Conservation (phyloP, 1,140 invertebrate genomes). For the Centruroides sculpturatus region DNA sequence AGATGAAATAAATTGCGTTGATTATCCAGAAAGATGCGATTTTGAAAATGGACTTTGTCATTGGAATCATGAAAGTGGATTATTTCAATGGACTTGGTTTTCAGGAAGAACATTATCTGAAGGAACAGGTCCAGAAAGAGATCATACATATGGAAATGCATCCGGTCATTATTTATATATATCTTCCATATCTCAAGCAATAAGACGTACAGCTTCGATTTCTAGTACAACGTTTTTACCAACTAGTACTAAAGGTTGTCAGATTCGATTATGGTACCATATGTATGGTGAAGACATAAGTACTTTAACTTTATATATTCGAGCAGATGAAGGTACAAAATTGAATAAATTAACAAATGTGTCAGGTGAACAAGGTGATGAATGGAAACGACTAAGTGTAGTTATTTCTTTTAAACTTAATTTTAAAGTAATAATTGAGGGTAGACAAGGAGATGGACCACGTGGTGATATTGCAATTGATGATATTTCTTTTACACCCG, state of each 20-base stretch:
- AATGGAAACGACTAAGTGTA: conserved; percentile 8
- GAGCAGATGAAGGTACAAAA: neutral
- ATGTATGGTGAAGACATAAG: conserved; percentile 1
- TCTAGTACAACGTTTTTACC: conserved; percentile 6
- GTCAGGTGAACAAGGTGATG: conserved; percentile 2
- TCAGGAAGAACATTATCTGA: conserved; percentile 8
- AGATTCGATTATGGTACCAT: conserved; percentile 12
- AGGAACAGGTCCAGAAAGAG: conserved; percentile 8
- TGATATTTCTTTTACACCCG: conserved; percentile 15
- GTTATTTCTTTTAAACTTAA: conserved; percentile 2
- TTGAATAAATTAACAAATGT: neutral
- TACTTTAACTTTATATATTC: neutral
- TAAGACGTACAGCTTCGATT: neutral
- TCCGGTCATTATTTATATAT: conserved; percentile 8
- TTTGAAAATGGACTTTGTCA: conserved; percentile 12
- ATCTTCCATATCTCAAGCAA: neutral
- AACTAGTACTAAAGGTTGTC: conserved; percentile 7
- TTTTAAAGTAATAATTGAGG: conserved; percentile 10
- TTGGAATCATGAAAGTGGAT: conserved; percentile 1
- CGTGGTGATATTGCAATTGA: conserved; percentile 17
- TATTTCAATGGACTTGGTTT: conserved; percentile 4
- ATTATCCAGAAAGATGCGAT: conserved; percentile 9
- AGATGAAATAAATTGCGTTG: conserved; percentile 15
- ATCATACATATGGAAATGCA: conserved; percentile 13
- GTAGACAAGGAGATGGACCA: neutral